Conservation (phyloP, 2,797 vertebrate genomes). For the Acropternis orthonyx region DNA sequence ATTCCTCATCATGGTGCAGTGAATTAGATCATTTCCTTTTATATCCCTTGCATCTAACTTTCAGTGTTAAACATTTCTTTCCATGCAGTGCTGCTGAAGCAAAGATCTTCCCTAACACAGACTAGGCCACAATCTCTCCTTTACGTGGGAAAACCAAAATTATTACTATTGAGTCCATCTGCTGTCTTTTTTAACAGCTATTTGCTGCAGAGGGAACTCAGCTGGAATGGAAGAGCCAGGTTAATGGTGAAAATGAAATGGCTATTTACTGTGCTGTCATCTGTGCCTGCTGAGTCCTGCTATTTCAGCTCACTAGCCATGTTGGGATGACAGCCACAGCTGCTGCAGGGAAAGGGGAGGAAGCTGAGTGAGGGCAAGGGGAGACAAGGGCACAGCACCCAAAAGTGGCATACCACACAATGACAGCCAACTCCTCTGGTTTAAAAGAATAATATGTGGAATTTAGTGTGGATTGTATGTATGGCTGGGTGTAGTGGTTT, state of each 20-base stretch:
- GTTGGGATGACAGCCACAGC: background rate
- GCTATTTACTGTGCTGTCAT: background rate
- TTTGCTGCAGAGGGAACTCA: background rate
- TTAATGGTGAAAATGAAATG: background rate
- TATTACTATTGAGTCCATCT: background rate
- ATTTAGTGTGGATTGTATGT: background rate
- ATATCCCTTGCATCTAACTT: background rate
- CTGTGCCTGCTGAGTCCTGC: background rate
- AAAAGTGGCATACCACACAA: background rate
- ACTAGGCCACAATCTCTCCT: background rate
- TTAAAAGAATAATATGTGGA: background rate
- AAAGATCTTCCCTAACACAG: background rate
- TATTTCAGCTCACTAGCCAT: background rate
- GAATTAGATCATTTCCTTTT: background rate
- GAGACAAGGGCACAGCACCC: background rate
- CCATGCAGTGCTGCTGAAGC: background rate
- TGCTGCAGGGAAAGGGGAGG: background rate
- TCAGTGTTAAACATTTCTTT: background rate
- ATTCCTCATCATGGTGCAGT: background rate
- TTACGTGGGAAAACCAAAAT: background rate
- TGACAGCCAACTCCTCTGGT: background rate
- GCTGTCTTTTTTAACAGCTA: background rate
- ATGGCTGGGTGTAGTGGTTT: background rate
- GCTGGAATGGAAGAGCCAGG: background rate
- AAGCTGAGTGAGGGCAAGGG: background rate